A percentile compares a stretch with the other conserved stretches of the same genome.
phyloP scores from a whole-genome alignment of 2,113 vertebrate species.

The Alexandromys fortis region DNA sequence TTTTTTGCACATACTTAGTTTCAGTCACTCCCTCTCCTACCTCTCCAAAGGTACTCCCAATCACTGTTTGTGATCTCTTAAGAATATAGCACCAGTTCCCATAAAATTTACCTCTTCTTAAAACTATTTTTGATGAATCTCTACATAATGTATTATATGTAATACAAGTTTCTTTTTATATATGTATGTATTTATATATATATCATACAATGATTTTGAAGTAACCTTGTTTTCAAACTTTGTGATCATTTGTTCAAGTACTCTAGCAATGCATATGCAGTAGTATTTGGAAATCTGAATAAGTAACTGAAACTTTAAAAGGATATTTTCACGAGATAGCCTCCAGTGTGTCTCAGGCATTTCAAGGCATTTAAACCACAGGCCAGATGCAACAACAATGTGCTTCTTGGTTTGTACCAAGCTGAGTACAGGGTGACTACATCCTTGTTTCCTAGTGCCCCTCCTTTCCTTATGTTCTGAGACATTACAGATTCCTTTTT shows the following conservation, averaged over 20 bases:
- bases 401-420: not conserved
- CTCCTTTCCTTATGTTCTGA: not conserved
- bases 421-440: not conserved
- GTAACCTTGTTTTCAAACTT: not conserved
- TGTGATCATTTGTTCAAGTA: conserved; percentile 30
- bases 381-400: not conserved
- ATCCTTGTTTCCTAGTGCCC: not conserved
- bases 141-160: not conserved
- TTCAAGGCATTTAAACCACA: conserved; percentile 49
- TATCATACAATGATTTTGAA: not conserved
- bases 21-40: not conserved
- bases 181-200: not conserved
- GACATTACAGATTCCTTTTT: not conserved
- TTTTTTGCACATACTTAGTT: not conserved
- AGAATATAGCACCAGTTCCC: not conserved
- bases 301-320: not conserved
- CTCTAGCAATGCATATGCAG: conserved; percentile 67
- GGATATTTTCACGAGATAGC: not conserved
- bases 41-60: not conserved
- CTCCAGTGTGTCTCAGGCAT: not conserved
- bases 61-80: not conserved
- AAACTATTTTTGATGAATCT: conserved; percentile 47
- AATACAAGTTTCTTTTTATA: too few relatives aligned
- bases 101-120: conserved; percentile 30
- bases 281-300: conserved; percentile 51